Evolutionary conservation across 2,888 invertebrate genomes (phyloP).

Genomic region (Pseudococcus longispinus): DNA sequence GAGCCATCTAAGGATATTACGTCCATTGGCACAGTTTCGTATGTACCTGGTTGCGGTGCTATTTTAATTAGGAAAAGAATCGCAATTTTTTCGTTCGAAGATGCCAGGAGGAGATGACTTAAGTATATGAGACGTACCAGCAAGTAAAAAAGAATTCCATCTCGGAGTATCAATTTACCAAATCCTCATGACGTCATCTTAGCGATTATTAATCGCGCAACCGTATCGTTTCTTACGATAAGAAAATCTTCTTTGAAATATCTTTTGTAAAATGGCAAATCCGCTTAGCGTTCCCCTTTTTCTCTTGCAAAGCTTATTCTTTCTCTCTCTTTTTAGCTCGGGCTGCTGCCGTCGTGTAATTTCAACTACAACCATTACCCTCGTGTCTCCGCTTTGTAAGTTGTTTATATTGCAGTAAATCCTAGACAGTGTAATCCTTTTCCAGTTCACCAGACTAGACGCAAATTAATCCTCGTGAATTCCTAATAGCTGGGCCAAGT

Average conservation of each 20-base stretch:
- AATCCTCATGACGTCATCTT: conserved; percentile 47
- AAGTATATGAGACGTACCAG: not conserved
- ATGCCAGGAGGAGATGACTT: not conserved
- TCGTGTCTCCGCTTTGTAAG: conserved; percentile 2
- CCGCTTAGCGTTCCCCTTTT: conserved; percentile 51
- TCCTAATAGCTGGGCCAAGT: conserved; percentile 54
- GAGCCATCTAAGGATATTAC: not conserved
- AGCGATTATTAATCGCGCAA: conserved; percentile 46
- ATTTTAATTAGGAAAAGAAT: not conserved
- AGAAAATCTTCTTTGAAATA: conserved; percentile 51
- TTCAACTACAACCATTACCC: conserved; percentile 37
- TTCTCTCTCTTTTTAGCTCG: conserved; percentile 10
- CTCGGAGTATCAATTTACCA: conserved; percentile 14
- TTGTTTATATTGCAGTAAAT: conserved; percentile 55
- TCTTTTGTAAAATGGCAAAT: conserved; percentile 51
- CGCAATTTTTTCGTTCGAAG: not conserved
- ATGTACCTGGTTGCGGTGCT: not conserved
- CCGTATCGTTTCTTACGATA: conserved; percentile 36
- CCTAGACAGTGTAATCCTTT: conserved; percentile 56
- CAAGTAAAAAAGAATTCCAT: not conserved
- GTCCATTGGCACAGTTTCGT: not conserved
- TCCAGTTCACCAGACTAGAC: conserved; percentile 54
- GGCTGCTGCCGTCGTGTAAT: conserved; percentile 41
- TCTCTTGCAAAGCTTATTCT: conserved; percentile 14
- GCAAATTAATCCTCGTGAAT: conserved; percentile 53